Percentiles rank a stretch among this genome's conserved stretches.
Evolutionary conservation across 2,113 vertebrate species (phyloP).

Genomic region (Sturnus vulgaris): DNA sequence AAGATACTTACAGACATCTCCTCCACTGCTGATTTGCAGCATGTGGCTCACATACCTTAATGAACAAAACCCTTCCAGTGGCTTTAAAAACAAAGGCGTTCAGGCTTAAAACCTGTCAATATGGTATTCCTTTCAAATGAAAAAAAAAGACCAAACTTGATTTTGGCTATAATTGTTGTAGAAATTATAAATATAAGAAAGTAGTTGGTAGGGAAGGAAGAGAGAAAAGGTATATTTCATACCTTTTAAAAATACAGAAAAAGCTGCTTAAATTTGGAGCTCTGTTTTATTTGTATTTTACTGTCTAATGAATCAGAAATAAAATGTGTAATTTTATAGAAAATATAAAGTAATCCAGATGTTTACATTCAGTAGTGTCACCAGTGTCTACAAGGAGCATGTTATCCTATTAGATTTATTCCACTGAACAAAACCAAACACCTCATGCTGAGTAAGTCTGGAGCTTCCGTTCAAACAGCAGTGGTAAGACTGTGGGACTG

Average conservation of each 20-base stretch:
- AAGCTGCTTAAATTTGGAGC: neutral
- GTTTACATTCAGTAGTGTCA: neutral
- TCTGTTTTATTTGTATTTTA: neutral
- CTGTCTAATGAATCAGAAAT: neutral
- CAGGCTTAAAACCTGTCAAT: neutral
- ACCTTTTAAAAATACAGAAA: neutral
- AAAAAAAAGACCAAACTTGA: neutral
- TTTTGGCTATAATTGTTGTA: neutral
- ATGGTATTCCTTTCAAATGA: neutral
- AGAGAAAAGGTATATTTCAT: neutral
- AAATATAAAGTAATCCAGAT: neutral
- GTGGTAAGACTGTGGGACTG: slow-evolving; percentile 46
- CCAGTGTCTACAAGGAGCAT: neutral
- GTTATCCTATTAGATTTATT: neutral
- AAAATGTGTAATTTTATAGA: neutral
- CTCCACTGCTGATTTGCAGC: neutral
- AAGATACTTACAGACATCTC: neutral
- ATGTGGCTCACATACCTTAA: neutral
- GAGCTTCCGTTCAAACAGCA: slow-evolving; percentile 14
- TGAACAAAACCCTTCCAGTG: neutral
- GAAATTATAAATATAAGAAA: neutral
- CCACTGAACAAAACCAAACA: neutral
- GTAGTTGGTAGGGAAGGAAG: neutral
- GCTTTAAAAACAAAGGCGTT: neutral
- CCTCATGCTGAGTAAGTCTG: neutral